Evolutionary conservation across 2,888 invertebrate genomes (phyloP).

Genomic region (Laspeyria flexula): DNA sequence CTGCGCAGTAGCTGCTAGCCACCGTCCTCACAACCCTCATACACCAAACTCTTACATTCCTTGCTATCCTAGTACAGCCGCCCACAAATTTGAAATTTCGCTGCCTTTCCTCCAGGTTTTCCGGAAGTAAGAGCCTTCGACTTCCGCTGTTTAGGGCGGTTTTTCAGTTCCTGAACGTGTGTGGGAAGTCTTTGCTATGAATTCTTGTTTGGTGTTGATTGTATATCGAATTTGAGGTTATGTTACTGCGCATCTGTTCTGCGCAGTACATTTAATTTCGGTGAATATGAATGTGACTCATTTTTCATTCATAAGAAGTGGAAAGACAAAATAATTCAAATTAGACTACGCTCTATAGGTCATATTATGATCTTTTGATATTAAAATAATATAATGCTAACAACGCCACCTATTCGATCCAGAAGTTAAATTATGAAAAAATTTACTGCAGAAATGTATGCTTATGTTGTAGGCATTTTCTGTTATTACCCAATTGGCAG

Average conservation of each 20-base stretch:
- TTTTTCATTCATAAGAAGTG: too few relatives aligned
- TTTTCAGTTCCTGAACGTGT: conserved; percentile 1
- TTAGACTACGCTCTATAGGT: too few relatives aligned
- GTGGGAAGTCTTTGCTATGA: too few relatives aligned
- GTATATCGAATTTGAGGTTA: conserved; percentile 14
- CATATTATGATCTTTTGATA: too few relatives aligned
- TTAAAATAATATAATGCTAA: too few relatives aligned
- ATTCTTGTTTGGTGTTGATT: too few relatives aligned
- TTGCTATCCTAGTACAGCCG: conserved; percentile 76
- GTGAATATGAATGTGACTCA: neutral
- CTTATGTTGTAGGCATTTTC: too few relatives aligned
- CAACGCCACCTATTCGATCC: too few relatives aligned
- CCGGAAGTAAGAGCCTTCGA: conserved; percentile 66
- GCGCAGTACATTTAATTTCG: conserved; percentile 55
- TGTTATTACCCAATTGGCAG: too few relatives aligned
- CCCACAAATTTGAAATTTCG: conserved; percentile 83
- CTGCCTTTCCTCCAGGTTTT: conserved; percentile 78
- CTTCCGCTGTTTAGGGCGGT: conserved; percentile 75
- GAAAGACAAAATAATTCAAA: too few relatives aligned
- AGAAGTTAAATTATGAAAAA: too few relatives aligned
- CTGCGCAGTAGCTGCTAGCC: neutral
- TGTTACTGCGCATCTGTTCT: conserved; percentile 58
- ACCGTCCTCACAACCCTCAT: neutral
- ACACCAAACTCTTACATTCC: conserved; percentile 37
- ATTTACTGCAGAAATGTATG: too few relatives aligned